Evolutionary conservation across 2,113 vertebrate genomes (phyloP), one percentile per base, ranked within the genome.

Genomic region (Beaufortia kweichowensis): DNA sequence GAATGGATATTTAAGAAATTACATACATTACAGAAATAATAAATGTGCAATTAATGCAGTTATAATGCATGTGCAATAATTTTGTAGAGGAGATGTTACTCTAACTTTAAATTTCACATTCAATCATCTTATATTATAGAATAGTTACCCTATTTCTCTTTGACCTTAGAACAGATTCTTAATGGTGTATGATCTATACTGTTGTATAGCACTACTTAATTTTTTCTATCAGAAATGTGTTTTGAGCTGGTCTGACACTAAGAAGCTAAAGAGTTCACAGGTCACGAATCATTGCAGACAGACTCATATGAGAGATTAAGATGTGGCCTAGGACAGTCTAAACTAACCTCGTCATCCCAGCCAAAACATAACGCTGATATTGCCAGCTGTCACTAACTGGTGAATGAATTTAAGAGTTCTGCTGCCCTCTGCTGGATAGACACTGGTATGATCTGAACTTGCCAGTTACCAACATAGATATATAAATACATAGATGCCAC

Each of bases 341-440:
- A 59, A 17, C 26, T n/a, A 29, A 71, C 43, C 28, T 59, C 24
- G 3, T 43, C 43, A 59, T 59, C 21, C 24, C 62, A 75, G 23
- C 60, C 69, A 74, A 66, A 59, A 57, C 29, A 72, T 21, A 75
- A 64, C 39, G 65, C 29, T 72, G 66, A 70, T 73, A 75, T 17
- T 63, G 81, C 79, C 77, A 77, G 63, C 65, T 74, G 69, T 75
- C 67, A 28, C 6, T 17, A 46, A 63, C 7, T 24, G 21, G 24
- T 28, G 56, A 10, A 3, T 23, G 17, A 55, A 31, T 39, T 5
- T 21, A 65, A 61, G 70, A 75, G 26, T 56, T 84, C 33, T 87
- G 68, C 84, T 87, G 84, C 86, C 33, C 80, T 82, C 87, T 89
- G 72, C 41, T 86, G 87, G 80, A 55, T 35, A 80, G 62, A 41